Percentiles rank a stretch among this genome's conserved stretches.
These are phyloP conservation scores for Chymomyza caudatula DNA, from an alignment of 2,888 invertebrate species.

Conservation along the genomic window DNA sequence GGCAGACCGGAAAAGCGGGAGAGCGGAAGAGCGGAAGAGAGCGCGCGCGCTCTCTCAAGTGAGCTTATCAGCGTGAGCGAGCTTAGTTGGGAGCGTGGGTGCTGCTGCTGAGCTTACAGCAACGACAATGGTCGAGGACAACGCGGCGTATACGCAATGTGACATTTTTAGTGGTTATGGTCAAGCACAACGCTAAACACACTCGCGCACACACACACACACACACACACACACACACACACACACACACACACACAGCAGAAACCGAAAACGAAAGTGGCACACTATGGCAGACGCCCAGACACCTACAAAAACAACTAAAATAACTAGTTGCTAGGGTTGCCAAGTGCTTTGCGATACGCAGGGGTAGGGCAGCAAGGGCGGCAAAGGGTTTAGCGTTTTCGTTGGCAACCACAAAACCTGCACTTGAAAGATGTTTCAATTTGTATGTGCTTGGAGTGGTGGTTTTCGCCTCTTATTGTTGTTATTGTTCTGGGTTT, in stretches of 20 bases:
- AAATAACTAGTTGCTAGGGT: constrained; percentile 15
- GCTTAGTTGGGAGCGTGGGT: constrained; percentile 28
- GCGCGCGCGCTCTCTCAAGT: constrained; percentile 1
- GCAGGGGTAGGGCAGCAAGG: neutral
- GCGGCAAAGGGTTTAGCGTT: neutral
- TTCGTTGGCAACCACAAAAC: constrained; percentile 23
- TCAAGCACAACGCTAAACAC: constrained; percentile 70
- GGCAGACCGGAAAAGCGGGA: neutral
- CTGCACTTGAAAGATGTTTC: constrained; percentile 54
- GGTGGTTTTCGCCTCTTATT: constrained; percentile 15
- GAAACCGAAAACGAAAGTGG: constrained; percentile 47
- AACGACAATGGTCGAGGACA: constrained; percentile 53
- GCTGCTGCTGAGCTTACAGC: constrained; percentile 33
- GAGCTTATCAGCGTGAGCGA: constrained; percentile 3
- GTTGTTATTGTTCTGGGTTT: constrained; percentile 9
- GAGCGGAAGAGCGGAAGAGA: constrained; percentile 1
- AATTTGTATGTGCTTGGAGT: constrained; percentile 17
- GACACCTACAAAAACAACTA: constrained; percentile 41
- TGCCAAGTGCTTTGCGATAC: neutral
- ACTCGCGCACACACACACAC: constrained; percentile 33
- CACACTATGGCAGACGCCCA: constrained; percentile 29
- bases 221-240: neutral
- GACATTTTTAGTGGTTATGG: constrained; percentile 74
- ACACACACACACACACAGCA: constrained; percentile 7
- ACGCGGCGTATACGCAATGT: constrained; percentile 71